These are phyloP conservation scores for Eucidaris tribuloides DNA, from an alignment of 35 echinoderm and acorn worm genomes.

Conservation along the genomic window DNA sequence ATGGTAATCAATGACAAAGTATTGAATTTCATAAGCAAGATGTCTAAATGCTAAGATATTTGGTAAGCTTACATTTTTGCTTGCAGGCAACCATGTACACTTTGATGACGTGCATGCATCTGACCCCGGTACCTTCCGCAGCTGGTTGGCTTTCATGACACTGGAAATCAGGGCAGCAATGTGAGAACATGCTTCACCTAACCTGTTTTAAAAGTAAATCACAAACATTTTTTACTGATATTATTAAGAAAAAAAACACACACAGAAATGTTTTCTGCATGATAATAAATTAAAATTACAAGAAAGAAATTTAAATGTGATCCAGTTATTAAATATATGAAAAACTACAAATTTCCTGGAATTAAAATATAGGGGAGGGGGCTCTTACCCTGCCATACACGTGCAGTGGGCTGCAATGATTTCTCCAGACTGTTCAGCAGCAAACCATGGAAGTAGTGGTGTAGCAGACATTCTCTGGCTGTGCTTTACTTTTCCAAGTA, in stretches of 20 bases:
- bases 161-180: conserved; percentile 3
- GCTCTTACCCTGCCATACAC: conserved; percentile 42
- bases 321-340: no score
- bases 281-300: no score
- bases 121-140: not conserved
- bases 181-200: conserved; percentile 17
- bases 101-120: not conserved
- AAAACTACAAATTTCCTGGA: no score
- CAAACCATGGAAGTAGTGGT: conserved; percentile 19
- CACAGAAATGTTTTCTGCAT: not conserved
- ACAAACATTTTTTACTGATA: no score
- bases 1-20: no score
- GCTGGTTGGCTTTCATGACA: conserved; percentile 17
- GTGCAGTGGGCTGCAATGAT: conserved; percentile 28
- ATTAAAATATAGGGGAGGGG: not conserved
- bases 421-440: not conserved
- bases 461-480: conserved; percentile 39
- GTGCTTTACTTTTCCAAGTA: conserved; percentile 42
- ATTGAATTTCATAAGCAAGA: no score
- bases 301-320: no score
- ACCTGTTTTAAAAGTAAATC: no score
- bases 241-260: no score
- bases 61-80: conserved; percentile 5
- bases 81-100: conserved; percentile 5
- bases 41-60: not conserved